phyloP scores from a whole-genome alignment of 2,888 invertebrate genomes.

The Lagria hirta region DNA sequence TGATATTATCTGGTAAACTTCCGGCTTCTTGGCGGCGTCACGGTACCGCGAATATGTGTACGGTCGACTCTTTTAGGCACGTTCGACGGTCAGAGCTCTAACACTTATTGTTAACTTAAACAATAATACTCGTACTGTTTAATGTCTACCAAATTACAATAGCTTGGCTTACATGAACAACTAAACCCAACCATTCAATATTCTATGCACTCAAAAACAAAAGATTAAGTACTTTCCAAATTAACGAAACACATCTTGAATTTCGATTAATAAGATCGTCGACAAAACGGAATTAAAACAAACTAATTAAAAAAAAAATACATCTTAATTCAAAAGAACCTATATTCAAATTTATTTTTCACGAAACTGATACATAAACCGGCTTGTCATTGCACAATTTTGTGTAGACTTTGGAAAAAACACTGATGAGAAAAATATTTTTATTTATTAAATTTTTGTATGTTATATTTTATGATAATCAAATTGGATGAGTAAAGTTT shows the following conservation, averaged over 20 bases:
- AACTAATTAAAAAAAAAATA: too few species aligned
- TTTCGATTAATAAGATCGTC: conserved; percentile 21
- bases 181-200: conserved; percentile 24
- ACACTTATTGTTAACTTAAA: conserved; percentile 30
- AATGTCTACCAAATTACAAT: conserved; percentile 28
- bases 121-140: conserved; percentile 30
- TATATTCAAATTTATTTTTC: too few species aligned
- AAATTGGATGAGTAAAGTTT: too few species aligned
- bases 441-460: too few species aligned
- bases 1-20: conserved; percentile 36
- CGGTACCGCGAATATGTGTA: conserved; percentile 33
- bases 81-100: conserved; percentile 29
- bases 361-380: too few species aligned
- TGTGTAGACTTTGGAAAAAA: too few species aligned
- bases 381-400: too few species aligned
- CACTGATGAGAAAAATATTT: too few species aligned
- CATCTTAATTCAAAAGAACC: too few species aligned
- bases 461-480: too few species aligned
- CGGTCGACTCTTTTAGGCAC: conserved; percentile 34
- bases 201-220: conserved; percentile 26
- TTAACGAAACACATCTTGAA: conserved; percentile 25
- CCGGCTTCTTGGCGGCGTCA: conserved; percentile 34
- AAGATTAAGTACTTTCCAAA: conserved; percentile 27
- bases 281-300: conserved; percentile 23
- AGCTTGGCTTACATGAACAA: conserved; percentile 16